Conservation (phyloP, 2,888 invertebrate genomes). For the Amaurobius ferox region DNA sequence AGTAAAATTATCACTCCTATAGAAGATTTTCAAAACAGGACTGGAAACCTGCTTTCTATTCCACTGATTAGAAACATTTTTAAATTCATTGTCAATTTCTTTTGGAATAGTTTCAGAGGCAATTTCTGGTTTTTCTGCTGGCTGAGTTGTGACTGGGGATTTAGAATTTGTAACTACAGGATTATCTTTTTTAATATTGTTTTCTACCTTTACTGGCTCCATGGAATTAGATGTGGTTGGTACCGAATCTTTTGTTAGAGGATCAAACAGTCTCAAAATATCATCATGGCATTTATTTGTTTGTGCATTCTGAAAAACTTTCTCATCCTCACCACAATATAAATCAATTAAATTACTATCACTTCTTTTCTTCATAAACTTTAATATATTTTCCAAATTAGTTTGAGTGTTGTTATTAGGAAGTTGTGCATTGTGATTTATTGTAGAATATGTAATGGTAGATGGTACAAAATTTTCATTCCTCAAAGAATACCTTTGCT, state of each 20-base stretch:
- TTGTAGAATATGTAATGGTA: slow-evolving; percentile 39
- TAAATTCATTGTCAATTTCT: background rate
- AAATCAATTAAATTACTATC: slow-evolving; percentile 72
- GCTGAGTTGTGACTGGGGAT: too few relatives aligned
- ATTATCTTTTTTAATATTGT: background rate
- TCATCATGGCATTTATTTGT: slow-evolving; percentile 52
- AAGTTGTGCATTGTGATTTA: slow-evolving; percentile 26
- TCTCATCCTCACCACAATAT: slow-evolving; percentile 57
- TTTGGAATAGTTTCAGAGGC: slow-evolving; percentile 15
- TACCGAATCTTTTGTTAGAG: slow-evolving; percentile 20
- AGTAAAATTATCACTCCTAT: slow-evolving; percentile 38
- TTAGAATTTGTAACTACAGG: background rate
- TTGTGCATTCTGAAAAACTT: background rate
- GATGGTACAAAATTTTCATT: slow-evolving; percentile 17
- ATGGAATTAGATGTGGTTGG: background rate
- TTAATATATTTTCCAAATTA: slow-evolving; percentile 66
- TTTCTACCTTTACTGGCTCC: background rate
- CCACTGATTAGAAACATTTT: background rate
- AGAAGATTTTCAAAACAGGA: slow-evolving; percentile 48
- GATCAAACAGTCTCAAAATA: slow-evolving; percentile 71
- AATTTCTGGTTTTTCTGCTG: background rate
- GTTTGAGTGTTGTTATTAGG: slow-evolving; percentile 49
- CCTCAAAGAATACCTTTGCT: slow-evolving; percentile 21
- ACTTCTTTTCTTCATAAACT: slow-evolving; percentile 71
- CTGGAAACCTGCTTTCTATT: background rate